phyloP scores from a whole-genome alignment of 2,113 vertebrate genomes.

The Ahaetulla prasina region DNA sequence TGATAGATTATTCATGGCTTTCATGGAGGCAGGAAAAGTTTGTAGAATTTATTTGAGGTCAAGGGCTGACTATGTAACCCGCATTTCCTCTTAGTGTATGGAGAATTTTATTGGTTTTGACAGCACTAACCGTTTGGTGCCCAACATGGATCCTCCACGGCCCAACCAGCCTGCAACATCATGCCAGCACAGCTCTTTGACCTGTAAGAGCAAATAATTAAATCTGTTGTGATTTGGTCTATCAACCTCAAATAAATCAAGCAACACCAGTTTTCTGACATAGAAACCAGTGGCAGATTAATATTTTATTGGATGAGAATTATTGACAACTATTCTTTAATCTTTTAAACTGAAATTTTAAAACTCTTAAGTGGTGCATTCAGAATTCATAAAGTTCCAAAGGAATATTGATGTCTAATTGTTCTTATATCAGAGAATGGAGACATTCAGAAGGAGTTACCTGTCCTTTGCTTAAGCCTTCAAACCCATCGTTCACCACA shows the following conservation, averaged over 20 bases:
- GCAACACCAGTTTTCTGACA: neutral
- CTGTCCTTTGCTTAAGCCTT: conserved; percentile 82
- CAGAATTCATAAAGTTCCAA: neutral
- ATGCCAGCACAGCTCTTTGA: conserved; percentile 84
- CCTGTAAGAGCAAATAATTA: conserved; percentile 49
- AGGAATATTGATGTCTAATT: neutral
- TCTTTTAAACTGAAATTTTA: neutral
- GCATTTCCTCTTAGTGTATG: neutral
- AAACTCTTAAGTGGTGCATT: neutral
- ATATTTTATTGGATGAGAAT: neutral
- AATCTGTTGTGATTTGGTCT: neutral
- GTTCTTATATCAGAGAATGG: neutral
- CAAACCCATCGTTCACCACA: conserved; percentile 82
- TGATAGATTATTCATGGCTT: neutral
- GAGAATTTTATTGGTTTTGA: neutral
- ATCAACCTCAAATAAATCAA: neutral
- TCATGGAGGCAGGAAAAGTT: neutral
- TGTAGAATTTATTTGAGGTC: neutral
- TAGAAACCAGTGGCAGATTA: neutral
- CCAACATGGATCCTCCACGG: conserved; percentile 89
- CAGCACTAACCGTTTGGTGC: conserved; percentile 85
- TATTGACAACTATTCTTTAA: neutral
- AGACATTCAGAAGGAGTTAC: conserved; percentile 57
- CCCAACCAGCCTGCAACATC: conserved; percentile 91
- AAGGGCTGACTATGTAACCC: neutral